phyloP scores from a whole-genome alignment of 1,140 invertebrate species.

The Bombyx mandarina region DNA sequence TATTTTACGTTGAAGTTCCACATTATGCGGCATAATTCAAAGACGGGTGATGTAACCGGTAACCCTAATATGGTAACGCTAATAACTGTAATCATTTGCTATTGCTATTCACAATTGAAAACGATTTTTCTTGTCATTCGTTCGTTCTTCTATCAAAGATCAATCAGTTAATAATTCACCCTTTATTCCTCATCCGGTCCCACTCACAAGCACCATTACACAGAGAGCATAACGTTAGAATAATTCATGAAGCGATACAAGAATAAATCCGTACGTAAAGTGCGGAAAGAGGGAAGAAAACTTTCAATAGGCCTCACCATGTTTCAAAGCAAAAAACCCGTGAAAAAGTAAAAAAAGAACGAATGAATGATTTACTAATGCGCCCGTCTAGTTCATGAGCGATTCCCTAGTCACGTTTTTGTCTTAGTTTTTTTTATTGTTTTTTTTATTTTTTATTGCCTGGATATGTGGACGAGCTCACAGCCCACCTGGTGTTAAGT shows the following conservation, averaged over 20 bases:
- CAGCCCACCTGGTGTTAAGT: neutral
- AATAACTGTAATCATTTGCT: too few species aligned
- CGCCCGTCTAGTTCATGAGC: neutral
- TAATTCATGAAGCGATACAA: slow-evolving; percentile 4
- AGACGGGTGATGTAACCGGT: too few species aligned
- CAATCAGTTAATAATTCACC: too few species aligned
- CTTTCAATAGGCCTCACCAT: slow-evolving; percentile 14
- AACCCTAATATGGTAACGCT: too few species aligned
- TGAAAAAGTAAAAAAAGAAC: slow-evolving; percentile 29
- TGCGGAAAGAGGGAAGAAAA: slow-evolving; percentile 7
- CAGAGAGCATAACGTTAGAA: neutral
- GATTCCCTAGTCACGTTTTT: neutral
- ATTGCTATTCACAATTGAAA: too few species aligned
- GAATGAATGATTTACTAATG: slow-evolving; percentile 21
- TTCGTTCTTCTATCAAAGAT: too few species aligned
- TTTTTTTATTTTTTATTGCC: too few species aligned
- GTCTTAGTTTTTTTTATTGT: too few species aligned
- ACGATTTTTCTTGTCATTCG: too few species aligned
- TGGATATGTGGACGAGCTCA: neutral
- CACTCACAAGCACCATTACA: neutral
- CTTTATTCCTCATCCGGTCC: neutral
- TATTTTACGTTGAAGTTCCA: too few species aligned
- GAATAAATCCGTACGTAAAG: slow-evolving; percentile 1
- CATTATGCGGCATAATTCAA: too few species aligned
- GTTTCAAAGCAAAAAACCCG: slow-evolving; percentile 21